Evolutionary conservation across 2,113 vertebrate species (phyloP).

Genomic region (Hypocryptadius cinnamomeus): DNA sequence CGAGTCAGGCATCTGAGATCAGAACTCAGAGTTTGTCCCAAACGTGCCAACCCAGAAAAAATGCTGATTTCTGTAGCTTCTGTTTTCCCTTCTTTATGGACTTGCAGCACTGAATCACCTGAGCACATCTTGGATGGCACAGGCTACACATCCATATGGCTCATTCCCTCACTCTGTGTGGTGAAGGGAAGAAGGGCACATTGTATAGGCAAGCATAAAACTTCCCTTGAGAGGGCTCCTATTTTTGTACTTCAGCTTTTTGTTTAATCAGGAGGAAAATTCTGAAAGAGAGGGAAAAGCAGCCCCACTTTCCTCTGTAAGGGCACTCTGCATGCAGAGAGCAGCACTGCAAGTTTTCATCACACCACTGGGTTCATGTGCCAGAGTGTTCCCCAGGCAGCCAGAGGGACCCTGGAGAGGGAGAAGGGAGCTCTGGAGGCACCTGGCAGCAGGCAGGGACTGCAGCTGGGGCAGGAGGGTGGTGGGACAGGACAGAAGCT

Average conservation of each 20-base stretch:
- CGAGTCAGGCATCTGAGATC: neutral
- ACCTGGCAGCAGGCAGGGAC: neutral
- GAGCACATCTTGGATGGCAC: neutral
- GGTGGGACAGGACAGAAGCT: neutral
- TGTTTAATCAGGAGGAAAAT: neutral
- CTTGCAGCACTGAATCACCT: neutral
- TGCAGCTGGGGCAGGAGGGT: neutral
- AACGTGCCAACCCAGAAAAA: neutral
- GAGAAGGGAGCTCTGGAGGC: neutral
- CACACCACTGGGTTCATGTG: neutral
- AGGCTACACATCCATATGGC: neutral
- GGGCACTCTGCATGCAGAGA: neutral
- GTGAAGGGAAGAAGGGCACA: neutral
- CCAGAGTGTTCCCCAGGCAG: neutral
- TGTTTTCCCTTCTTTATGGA: neutral
- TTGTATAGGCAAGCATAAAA: neutral
- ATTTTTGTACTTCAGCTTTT: neutral
- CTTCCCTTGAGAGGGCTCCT: neutral
- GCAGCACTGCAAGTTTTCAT: neutral
- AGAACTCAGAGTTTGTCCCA: neutral
- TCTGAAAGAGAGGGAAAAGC: neutral
- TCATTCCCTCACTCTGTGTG: neutral
- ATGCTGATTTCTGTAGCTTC: neutral
- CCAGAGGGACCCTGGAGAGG: neutral
- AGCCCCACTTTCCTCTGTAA: neutral